These are phyloP conservation scores for Pyralis farinalis DNA, from an alignment of 2,888 invertebrate genomes.

Conservation along the genomic window DNA sequence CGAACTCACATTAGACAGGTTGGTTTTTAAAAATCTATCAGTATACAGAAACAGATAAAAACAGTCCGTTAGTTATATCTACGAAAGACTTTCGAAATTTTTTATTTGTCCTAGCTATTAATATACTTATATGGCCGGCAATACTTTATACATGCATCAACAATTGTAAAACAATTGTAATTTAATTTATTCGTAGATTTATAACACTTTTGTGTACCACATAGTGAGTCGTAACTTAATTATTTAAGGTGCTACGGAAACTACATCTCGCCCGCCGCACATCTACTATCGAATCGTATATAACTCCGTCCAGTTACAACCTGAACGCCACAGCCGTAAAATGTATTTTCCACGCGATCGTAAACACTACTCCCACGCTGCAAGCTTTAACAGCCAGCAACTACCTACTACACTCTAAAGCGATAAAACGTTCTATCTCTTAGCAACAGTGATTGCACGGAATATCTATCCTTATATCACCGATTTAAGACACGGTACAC, in stretches of 20 bases:
- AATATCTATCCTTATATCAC: background rate
- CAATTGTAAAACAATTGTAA: too few species aligned
- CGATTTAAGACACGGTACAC: slow-evolving; percentile 3
- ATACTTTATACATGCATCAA: too few species aligned
- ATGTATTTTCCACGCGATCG: slow-evolving; percentile 54
- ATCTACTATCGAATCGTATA: background rate
- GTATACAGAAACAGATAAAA: too few species aligned
- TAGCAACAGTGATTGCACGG: background rate
- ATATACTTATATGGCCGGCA: too few species aligned
- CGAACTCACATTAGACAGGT: too few species aligned
- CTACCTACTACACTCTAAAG: slow-evolving; percentile 7
- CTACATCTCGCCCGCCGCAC: background rate
- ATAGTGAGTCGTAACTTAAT: too few species aligned
- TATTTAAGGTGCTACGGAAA: slow-evolving; percentile 1
- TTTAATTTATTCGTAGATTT: too few species aligned
- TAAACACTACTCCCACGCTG: slow-evolving; percentile 47
- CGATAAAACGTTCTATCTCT: background rate
- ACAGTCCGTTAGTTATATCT: too few species aligned
- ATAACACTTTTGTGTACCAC: too few species aligned
- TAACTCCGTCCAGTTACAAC: slow-evolving; percentile 27
- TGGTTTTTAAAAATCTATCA: too few species aligned
- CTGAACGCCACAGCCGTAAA: slow-evolving; percentile 50
- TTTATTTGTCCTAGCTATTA: too few species aligned
- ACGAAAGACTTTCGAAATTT: too few species aligned
- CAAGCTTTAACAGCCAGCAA: slow-evolving; percentile 14